phyloP scores from a whole-genome alignment of 1,140 invertebrate genomes.

The Nixonia krombeini region DNA sequence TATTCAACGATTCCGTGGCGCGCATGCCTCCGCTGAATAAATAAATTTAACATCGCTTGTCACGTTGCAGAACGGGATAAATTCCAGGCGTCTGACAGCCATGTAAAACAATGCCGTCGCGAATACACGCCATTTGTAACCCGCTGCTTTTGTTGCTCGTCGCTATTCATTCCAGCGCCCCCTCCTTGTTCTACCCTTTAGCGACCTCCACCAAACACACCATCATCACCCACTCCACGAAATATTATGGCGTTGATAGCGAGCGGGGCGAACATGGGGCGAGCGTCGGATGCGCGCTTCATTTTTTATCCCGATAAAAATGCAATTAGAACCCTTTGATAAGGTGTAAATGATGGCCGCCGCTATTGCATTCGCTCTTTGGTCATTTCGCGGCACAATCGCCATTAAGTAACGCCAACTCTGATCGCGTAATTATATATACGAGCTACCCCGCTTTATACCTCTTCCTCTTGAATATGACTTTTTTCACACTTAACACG shows the following conservation, averaged over 20 bases:
- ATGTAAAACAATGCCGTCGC: slow-evolving; percentile 71
- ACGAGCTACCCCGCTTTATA: slow-evolving; percentile 4
- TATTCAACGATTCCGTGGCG: slow-evolving; percentile 37
- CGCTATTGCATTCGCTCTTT: slow-evolving; percentile 22
- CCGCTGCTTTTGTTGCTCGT: slow-evolving; percentile 66
- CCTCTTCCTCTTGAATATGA: neutral
- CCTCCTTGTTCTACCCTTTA: slow-evolving; percentile 23
- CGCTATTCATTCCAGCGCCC: slow-evolving; percentile 62
- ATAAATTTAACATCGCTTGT: slow-evolving; percentile 69
- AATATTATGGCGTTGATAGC: slow-evolving; percentile 50
- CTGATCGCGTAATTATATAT: slow-evolving; percentile 22
- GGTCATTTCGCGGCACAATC: slow-evolving; percentile 33
- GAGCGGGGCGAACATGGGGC: slow-evolving; percentile 18
- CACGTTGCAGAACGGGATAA: slow-evolving; percentile 70
- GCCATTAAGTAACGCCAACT: slow-evolving; percentile 21
- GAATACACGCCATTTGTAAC: slow-evolving; percentile 71
- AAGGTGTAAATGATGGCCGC: slow-evolving; percentile 52
- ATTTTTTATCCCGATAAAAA: slow-evolving; percentile 68
- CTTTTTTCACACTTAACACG: no score
- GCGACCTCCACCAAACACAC: slow-evolving; percentile 31
- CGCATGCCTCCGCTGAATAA: slow-evolving; percentile 56
- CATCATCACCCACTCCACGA: slow-evolving; percentile 30
- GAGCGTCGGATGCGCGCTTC: slow-evolving; percentile 54
- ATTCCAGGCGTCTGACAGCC: slow-evolving; percentile 68
- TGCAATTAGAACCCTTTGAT: slow-evolving; percentile 63